A percentile compares a stretch with the other conserved stretches of the same genome.
Conservation (phyloP, 2,888 invertebrate species). For the Cephonodes hylas region DNA sequence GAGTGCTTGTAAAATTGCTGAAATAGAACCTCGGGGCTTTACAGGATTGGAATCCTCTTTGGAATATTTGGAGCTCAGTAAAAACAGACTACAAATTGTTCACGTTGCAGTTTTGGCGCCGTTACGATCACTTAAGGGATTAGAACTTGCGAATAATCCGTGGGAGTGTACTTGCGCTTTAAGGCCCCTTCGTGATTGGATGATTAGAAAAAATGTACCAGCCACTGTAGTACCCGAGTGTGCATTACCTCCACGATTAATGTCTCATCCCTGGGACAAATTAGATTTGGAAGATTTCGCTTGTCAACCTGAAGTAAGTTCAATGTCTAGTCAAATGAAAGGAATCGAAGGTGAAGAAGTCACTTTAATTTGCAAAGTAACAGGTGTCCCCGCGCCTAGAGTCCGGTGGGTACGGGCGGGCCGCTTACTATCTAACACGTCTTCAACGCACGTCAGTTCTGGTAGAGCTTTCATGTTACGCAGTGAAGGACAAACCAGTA, state of each 20-base stretch:
- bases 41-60: slow-evolving; percentile 86
- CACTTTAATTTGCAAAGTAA: slow-evolving; percentile 86
- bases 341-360: slow-evolving; percentile 87
- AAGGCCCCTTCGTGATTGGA: slow-evolving; percentile 88
- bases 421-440: slow-evolving; percentile 84
- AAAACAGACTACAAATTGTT: slow-evolving; percentile 86
- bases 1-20: slow-evolving; percentile 85
- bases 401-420: slow-evolving; percentile 88
- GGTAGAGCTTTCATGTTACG: slow-evolving; percentile 84
- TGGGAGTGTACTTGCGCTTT: slow-evolving; percentile 92
- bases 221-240: slow-evolving; percentile 85
- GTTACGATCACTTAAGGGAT: slow-evolving; percentile 85
- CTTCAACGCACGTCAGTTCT: slow-evolving; percentile 62
- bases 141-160: slow-evolving; percentile 89
- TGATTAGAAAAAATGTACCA: slow-evolving; percentile 88
- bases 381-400: slow-evolving; percentile 86
- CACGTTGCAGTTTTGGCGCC: slow-evolving; percentile 85
- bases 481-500: slow-evolving; percentile 85
- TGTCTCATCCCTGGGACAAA: slow-evolving; percentile 86
- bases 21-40: slow-evolving; percentile 87
- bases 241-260: slow-evolving; percentile 83
- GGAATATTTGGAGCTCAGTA: slow-evolving; percentile 89
- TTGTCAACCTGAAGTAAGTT: slow-evolving; percentile 86
- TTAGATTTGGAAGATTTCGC: slow-evolving; percentile 90
- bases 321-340: slow-evolving; percentile 80